Percentiles rank a stretch among this genome's conserved stretches.
Conservation (phyloP, 2,113 vertebrate genomes). For the Seriola rivoliana region DNA sequence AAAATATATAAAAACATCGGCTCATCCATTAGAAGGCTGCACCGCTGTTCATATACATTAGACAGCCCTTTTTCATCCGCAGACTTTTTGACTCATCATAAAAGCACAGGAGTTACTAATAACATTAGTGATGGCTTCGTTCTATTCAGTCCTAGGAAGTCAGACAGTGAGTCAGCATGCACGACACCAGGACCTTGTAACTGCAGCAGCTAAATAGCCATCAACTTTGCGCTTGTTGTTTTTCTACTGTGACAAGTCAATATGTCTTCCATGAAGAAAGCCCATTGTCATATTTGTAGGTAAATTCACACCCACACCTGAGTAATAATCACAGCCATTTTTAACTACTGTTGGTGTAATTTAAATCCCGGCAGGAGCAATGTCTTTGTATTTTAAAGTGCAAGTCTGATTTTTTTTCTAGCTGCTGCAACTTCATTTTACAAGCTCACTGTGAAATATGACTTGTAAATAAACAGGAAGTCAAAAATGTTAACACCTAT, state of each 20-base stretch:
- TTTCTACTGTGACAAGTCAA: background rate
- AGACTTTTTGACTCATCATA: background rate
- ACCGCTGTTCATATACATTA: background rate
- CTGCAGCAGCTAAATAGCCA: background rate
- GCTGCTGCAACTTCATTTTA: no score
- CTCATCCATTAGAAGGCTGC: background rate
- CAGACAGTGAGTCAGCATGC: background rate
- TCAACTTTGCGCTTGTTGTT: background rate
- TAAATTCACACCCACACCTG: background rate
- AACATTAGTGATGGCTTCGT: background rate
- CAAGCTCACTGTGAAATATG: no score
- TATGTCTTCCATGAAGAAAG: background rate
- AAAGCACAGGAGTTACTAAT: background rate
- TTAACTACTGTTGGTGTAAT: background rate
- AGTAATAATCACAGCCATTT: no score
- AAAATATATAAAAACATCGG: background rate
- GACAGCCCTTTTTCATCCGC: background rate
- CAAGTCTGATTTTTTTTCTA: background rate
- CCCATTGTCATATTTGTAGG: background rate
- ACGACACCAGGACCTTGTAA: background rate
- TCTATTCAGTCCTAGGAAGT: background rate
- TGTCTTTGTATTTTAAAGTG: no score
- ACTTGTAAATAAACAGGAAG: no score
- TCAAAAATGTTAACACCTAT: no score
- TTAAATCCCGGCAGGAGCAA: background rate